phyloP scores from a whole-genome alignment of 2,797 vertebrate species.

The Psittacula echo region DNA sequence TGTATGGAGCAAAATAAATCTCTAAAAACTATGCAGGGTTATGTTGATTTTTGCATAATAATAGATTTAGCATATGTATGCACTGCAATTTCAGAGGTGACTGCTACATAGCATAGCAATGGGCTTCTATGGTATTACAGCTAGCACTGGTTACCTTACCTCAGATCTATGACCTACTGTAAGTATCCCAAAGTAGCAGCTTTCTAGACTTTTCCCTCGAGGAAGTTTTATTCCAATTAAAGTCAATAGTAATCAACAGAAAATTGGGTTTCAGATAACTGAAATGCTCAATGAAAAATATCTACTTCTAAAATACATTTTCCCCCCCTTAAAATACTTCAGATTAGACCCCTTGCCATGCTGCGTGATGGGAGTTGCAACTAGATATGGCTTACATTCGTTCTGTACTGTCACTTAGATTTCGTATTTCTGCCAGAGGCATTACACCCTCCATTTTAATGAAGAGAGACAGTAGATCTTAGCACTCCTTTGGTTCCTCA shows the following conservation, averaged over 20 bases:
- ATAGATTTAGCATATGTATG: neutral
- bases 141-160: neutral
- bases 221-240: neutral
- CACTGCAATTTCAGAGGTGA: neutral
- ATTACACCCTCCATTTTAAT: neutral
- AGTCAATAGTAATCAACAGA: neutral
- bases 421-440: neutral
- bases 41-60: neutral
- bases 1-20: neutral
- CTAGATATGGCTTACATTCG: neutral
- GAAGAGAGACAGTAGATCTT: neutral
- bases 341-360: neutral
- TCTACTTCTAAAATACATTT: neutral
- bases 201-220: neutral
- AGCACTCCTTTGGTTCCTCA: neutral
- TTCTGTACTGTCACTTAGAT: neutral
- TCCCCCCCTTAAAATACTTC: neutral
- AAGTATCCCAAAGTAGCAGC: neutral
- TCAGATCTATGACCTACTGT: neutral
- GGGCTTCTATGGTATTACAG: neutral
- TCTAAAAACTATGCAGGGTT: neutral
- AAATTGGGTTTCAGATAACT: neutral
- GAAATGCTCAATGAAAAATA: neutral
- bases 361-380: neutral
- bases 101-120: neutral